These are phyloP conservation scores for Butorides virescens DNA, from an alignment of 2,113 vertebrate genomes.

Conservation along the genomic window DNA sequence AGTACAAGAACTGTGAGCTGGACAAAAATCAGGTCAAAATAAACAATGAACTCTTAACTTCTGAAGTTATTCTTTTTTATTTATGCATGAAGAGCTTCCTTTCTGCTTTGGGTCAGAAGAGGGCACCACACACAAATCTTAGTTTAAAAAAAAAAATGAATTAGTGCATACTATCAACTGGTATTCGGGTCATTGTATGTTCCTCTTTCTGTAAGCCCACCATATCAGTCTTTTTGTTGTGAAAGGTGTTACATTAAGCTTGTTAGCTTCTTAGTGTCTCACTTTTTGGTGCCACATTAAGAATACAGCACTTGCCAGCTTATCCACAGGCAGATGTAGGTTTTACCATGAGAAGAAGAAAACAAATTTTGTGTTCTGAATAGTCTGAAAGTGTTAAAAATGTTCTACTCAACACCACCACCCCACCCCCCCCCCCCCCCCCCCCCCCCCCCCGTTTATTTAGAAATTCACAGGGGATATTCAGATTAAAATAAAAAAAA, in stretches of 20 bases:
- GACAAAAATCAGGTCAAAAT: conserved; percentile 98
- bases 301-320: neutral
- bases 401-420: neutral
- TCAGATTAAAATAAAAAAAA: neutral
- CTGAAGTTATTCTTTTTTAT: neutral
- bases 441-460: rapidly evolving
- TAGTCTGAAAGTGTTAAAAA: neutral
- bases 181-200: neutral
- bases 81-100: neutral
- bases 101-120: conserved; percentile 50
- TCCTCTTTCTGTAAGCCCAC: neutral
- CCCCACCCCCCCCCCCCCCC: no score
- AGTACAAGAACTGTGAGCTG: conserved; percentile 99
- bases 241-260: neutral
- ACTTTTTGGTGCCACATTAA: neutral
- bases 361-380: neutral
- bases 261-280: neutral
- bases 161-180: neutral
- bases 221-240: neutral
- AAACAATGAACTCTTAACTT: neutral
- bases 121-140: conserved; percentile 2
- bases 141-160: neutral
- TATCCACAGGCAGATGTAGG: neutral
- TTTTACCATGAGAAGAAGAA: neutral
- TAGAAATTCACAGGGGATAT: neutral